These are phyloP conservation scores for Aegypius monachus DNA, from an alignment of 2,113 vertebrate genomes.

Conservation along the genomic window DNA sequence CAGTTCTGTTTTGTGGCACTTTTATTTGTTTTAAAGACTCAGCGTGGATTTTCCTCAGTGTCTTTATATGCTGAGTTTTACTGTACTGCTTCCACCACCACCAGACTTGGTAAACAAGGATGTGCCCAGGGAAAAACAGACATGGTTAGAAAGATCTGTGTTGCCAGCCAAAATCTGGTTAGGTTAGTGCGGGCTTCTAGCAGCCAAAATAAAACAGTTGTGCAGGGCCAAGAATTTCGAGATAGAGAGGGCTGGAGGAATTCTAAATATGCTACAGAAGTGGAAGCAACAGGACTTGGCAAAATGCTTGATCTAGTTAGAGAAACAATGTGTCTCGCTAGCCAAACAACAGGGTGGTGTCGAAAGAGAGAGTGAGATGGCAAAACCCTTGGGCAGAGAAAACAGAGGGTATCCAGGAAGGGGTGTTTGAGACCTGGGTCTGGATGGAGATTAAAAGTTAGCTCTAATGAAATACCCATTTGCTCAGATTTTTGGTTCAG, in stretches of 20 bases:
- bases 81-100: background rate
- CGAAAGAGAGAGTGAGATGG: constrained; percentile 28
- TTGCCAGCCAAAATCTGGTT: constrained; percentile 28
- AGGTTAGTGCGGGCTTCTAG: constrained; percentile 32
- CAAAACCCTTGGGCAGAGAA: constrained; percentile 30
- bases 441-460: constrained; percentile 31
- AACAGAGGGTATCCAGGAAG: constrained; percentile 40
- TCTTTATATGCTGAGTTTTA: background rate
- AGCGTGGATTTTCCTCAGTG: background rate
- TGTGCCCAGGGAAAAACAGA: constrained; percentile 46
- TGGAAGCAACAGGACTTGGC: constrained; percentile 55
- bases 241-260: constrained; percentile 38
- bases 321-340: background rate
- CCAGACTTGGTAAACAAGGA: constrained; percentile 30
- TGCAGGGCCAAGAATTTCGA: constrained; percentile 45
- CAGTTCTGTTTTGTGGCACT: constrained; percentile 35
- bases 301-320: constrained; percentile 28
- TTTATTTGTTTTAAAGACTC: background rate
- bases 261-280: constrained; percentile 62
- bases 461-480: background rate
- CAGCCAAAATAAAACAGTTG: constrained; percentile 51
- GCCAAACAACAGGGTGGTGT: constrained; percentile 30
- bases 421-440: background rate
- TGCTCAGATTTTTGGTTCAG: background rate
- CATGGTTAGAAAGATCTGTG: constrained; percentile 7